These are phyloP conservation scores for Podarcis cretensis DNA, from an alignment of 2,113 vertebrate species.

Conservation along the genomic window DNA sequence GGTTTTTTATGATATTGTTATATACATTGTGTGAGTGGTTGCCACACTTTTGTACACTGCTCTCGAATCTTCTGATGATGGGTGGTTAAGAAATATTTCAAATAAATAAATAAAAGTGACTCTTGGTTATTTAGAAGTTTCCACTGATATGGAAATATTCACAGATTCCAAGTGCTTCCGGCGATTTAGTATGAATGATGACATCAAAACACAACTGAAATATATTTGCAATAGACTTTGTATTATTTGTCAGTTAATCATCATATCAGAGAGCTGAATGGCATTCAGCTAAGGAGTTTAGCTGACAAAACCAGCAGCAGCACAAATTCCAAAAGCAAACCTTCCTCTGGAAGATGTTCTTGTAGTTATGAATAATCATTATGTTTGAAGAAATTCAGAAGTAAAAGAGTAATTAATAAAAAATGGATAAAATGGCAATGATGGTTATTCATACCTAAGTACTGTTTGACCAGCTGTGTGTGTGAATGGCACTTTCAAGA, in stretches of 20 bases:
- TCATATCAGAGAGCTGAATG: not conserved
- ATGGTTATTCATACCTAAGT: constrained; percentile 32
- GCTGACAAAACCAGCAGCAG: not conserved
- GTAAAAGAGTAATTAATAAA: constrained; percentile 15
- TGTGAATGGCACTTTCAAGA: not conserved
- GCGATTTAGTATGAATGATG: not conserved
- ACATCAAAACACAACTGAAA: constrained; percentile 6
- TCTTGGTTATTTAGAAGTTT: not conserved
- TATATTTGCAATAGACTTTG: not conserved
- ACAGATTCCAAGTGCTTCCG: not conserved
- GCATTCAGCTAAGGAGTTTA: not conserved
- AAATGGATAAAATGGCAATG: constrained; percentile 22
- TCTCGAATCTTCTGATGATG: too few species aligned
- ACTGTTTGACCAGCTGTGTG: constrained; percentile 4
- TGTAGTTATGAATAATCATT: constrained; percentile 14
- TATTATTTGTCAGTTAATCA: constrained; percentile 26
- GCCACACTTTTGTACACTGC: too few species aligned
- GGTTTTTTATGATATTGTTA: too few species aligned
- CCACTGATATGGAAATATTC: not conserved
- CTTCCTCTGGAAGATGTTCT: not conserved
- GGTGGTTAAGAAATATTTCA: too few species aligned
- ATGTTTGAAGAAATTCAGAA: constrained; percentile 19
- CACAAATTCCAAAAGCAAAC: constrained; percentile 14
- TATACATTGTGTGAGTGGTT: too few species aligned
- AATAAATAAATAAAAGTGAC: too few species aligned